These are phyloP conservation scores for Cavia porcellus DNA, from an alignment of 2,113 vertebrate genomes.

Conservation along the genomic window DNA sequence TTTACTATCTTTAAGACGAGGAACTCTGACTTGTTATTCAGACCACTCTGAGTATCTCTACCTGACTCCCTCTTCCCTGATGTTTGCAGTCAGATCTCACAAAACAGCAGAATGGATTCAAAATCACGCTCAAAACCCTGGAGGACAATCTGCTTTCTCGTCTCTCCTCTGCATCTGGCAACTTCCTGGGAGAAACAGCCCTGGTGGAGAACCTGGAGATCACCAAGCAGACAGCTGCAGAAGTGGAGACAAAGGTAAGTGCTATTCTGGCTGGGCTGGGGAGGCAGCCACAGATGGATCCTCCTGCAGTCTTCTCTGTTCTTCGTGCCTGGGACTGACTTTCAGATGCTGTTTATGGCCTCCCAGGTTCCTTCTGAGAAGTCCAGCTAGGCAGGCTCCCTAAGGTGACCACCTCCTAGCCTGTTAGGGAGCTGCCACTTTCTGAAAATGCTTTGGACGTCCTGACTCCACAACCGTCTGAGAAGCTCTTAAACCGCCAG, in stretches of 20 bases:
- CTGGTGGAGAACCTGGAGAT: conserved; percentile 96
- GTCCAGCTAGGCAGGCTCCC: neutral
- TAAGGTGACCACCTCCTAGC: neutral
- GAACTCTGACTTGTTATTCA: neutral
- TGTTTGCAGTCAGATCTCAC: conserved; percentile 94
- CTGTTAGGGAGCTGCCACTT: neutral
- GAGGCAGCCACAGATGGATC: neutral
- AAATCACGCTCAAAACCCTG: conserved; percentile 96
- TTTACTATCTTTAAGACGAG: neutral
- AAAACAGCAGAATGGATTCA: conserved; percentile 97
- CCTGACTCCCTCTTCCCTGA: conserved; percentile 58
- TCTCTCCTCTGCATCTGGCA: conserved; percentile 96
- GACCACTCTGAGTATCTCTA: neutral
- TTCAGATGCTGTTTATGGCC: neutral
- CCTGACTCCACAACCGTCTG: accelerated
- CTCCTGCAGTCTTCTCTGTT: neutral
- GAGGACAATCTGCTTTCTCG: conserved; percentile 96
- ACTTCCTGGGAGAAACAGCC: conserved; percentile 95
- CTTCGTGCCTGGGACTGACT: neutral
- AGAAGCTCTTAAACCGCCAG: neutral
- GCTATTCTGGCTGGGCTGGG: no score
- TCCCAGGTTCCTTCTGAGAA: neutral
- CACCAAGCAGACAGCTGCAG: conserved; percentile 95
- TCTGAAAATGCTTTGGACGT: neutral
- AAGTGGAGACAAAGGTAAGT: conserved; percentile 95